A percentile compares a stretch with the other conserved stretches of the same genome.
Conservation (phyloP, 2,888 invertebrate genomes). For the Gastracanthus pulcherrimus region DNA sequence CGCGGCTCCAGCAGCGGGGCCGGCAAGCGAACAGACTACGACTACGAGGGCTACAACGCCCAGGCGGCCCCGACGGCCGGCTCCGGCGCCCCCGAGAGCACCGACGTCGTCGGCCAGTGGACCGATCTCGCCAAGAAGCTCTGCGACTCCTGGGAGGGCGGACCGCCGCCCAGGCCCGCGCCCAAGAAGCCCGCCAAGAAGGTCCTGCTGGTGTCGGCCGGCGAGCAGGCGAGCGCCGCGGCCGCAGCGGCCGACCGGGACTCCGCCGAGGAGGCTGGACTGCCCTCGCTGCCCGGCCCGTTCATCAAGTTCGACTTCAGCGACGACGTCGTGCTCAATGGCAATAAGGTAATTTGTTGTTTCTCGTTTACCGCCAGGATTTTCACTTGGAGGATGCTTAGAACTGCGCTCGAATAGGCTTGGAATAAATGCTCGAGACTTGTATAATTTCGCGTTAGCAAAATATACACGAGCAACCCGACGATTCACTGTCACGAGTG, state of each 20-base stretch:
- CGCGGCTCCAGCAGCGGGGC: constrained; percentile 62
- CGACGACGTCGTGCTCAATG: constrained; percentile 9
- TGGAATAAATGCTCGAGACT: no score
- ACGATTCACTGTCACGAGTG: no score
- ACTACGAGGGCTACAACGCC: constrained; percentile 63
- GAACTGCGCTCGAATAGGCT: no score
- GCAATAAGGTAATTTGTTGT: constrained; percentile 16
- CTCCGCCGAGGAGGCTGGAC: constrained; percentile 8
- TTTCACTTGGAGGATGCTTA: no score
- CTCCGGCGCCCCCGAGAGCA: constrained; percentile 50
- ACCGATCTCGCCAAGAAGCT: constrained; percentile 72
- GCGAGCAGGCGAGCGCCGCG: neutral
- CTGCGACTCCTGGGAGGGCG: constrained; percentile 69
- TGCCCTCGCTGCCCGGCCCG: constrained; percentile 19
- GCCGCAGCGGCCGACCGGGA: neutral
- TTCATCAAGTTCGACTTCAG: constrained; percentile 54
- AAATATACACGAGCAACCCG: no score
- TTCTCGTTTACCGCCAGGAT: constrained; percentile 2
- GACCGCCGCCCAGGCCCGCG: constrained; percentile 65
- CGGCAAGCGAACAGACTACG: constrained; percentile 63
- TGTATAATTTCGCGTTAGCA: no score
- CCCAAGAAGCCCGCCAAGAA: constrained; percentile 50
- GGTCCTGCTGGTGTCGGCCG: neutral
- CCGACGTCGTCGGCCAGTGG: constrained; percentile 68
- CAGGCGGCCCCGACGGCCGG: no score